Evolutionary conservation across 2,797 vertebrate species (phyloP).

Genomic region (Streptopelia turtur): DNA sequence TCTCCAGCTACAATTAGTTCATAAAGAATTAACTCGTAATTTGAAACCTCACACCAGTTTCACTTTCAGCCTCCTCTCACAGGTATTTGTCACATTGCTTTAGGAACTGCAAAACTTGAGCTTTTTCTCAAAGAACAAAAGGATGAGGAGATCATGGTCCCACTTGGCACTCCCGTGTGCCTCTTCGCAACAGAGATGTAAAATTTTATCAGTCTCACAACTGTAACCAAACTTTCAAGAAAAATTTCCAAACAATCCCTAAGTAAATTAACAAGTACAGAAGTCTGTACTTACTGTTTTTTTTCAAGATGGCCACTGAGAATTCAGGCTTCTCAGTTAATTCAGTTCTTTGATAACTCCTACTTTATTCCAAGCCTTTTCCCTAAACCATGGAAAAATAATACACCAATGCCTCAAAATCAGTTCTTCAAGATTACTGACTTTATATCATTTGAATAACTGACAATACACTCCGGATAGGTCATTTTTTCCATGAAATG

Average conservation of each 20-base stretch:
- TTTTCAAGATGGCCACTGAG: background rate
- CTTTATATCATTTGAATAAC: background rate
- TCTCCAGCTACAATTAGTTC: background rate
- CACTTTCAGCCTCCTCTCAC: background rate
- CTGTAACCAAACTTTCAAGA: background rate
- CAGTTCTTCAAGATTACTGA: background rate
- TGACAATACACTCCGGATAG: background rate
- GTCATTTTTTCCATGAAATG: slow-evolving; percentile 24
- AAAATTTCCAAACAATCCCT: background rate
- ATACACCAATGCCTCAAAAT: background rate
- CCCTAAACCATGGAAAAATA: background rate
- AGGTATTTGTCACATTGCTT: background rate
- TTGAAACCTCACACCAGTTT: background rate
- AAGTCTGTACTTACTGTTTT: background rate
- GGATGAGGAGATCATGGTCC: background rate
- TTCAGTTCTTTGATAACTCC: background rate
- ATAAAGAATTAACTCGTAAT: background rate
- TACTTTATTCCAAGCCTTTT: background rate
- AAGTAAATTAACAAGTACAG: background rate
- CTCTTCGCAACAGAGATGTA: background rate
- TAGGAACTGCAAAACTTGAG: background rate
- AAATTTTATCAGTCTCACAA: background rate
- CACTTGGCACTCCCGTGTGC: rapidly evolving
- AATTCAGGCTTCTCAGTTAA: background rate
- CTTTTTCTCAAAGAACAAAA: background rate